Percentiles rank a stretch among this genome's conserved stretches.
phyloP scores from a whole-genome alignment of 1,140 invertebrate species.

The Cephus cinctus region DNA sequence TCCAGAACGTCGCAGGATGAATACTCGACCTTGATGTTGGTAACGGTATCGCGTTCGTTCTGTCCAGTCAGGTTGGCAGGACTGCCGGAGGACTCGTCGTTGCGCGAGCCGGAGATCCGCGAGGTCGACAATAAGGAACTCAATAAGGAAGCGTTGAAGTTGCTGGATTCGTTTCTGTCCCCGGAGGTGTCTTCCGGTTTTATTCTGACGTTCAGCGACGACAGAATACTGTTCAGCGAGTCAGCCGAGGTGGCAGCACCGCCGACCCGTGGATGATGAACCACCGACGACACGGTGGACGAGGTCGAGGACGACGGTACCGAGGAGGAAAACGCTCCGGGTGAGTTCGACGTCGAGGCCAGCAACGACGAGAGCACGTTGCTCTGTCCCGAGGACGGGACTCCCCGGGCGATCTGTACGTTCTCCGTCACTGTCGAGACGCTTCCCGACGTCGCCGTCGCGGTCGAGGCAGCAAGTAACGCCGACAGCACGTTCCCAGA shows the following conservation, averaged over 20 bases:
- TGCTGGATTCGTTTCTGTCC: constrained; percentile 11
- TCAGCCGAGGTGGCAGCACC: constrained; percentile 25
- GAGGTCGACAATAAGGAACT: constrained; percentile 37
- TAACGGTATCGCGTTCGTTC: neutral
- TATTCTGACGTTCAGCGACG: constrained; percentile 31
- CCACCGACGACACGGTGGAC: constrained; percentile 9
- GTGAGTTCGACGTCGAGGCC: constrained; percentile 15
- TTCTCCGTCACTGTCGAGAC: neutral
- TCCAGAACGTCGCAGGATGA: constrained; percentile 32
- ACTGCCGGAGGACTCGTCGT: constrained; percentile 17
- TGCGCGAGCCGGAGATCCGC: constrained; percentile 12
- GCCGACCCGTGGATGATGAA: neutral
- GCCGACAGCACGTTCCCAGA: constrained; percentile 1
- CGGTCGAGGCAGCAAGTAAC: too few relatives aligned
- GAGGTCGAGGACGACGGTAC: constrained; percentile 20
- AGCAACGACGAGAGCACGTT: constrained; percentile 21
- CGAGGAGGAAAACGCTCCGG: constrained; percentile 1
- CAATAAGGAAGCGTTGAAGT: constrained; percentile 37
- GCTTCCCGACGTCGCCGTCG: too few relatives aligned
- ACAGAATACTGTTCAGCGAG: constrained; percentile 38
- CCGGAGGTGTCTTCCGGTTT: constrained; percentile 36
- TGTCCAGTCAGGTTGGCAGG: constrained; percentile 14
- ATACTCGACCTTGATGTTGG: constrained; percentile 32
- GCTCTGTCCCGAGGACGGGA: constrained; percentile 2
- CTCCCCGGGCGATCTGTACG: constrained; percentile 5